Evolutionary conservation across 2,888 invertebrate genomes (phyloP), one percentile per base, ranked within the genome.

Genomic region (Drosophila maculinotata): DNA sequence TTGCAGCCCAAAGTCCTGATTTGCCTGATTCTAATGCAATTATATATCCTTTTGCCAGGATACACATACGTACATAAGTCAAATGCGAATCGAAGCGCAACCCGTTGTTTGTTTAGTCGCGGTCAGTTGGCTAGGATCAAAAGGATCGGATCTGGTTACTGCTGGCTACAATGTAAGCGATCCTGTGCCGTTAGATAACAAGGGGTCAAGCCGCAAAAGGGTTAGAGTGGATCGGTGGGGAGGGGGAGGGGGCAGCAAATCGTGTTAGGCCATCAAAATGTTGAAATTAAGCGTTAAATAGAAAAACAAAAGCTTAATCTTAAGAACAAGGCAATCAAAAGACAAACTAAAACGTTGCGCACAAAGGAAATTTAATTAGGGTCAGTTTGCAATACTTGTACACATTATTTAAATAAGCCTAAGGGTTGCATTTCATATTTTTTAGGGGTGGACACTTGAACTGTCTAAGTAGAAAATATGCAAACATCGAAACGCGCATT

Each of bases 271-370:
- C 83, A 84, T 86, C 83, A 65, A 86, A 84, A 83, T 79, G 84
- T 62, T 69, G 83, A 83, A 84, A 84, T 84, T 84, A 84, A 80
- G 83, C 83, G 86, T 84, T 84, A 83, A 84, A 86, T 83, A 47
- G 72, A 76, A 83, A 85, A 83, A 83, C 83, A 83, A 83, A 85
- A 79, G 83, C 83, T 86, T 85, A 80, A 80, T 83, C 86, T 78
- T 70, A 77, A 68, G 72, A 56, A 75, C 85, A 68, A 68, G 76
- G 64, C 80, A 48, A 81, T 81, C 74, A 84, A 81, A 81, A 74
- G 85, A 84, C 84, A 74, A 81, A 81, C 81, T 81, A 81, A 84
- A 75, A 64, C 28, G n/a, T 56, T 51, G 25, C 42, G 31, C 56
- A 76, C 83, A 84, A 84, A 86, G 57, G 72, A 83, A 76, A 64